A percentile compares a stretch with the other conserved stretches of the same genome.
phyloP scores from a whole-genome alignment of 2,888 invertebrate species.

The Boloria euphrosyne region DNA sequence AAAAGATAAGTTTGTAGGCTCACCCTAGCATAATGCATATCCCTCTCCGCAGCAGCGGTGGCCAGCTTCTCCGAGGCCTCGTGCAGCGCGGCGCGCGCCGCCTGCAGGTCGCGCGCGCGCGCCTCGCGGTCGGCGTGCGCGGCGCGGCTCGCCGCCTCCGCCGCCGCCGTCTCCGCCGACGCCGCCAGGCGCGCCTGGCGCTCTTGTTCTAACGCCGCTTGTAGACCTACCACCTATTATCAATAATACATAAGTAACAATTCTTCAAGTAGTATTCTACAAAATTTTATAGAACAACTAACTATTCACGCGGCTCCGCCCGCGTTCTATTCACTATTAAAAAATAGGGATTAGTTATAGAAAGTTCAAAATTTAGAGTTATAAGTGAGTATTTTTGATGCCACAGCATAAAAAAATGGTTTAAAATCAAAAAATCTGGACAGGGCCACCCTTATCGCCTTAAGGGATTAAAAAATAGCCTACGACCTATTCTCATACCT shows the following conservation, averaged over 20 bases:
- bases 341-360: too few relatives aligned
- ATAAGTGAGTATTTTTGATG: too few relatives aligned
- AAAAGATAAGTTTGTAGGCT: constrained; percentile 42
- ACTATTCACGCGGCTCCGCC: too few relatives aligned
- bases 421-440: too few relatives aligned
- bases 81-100: constrained; percentile 67
- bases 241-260: background rate
- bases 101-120: constrained; percentile 66
- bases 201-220: constrained; percentile 95
- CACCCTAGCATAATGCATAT: constrained; percentile 73
- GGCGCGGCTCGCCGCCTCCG: constrained; percentile 68
- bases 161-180: constrained; percentile 89
- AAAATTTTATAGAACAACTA: too few relatives aligned
- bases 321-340: too few relatives aligned
- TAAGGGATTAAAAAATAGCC: too few relatives aligned
- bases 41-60: constrained; percentile 70
- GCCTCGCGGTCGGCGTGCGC: constrained; percentile 78
- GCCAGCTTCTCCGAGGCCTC: constrained; percentile 73
- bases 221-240: constrained; percentile 86
- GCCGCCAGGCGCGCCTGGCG: constrained; percentile 91
- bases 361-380: too few relatives aligned
- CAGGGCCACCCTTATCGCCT: too few relatives aligned
- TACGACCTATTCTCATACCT: too few relatives aligned
- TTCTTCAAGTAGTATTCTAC: too few relatives aligned
- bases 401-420: too few relatives aligned